A percentile compares a stretch with the other conserved stretches of the same genome.
phyloP scores from a whole-genome alignment of 2,113 vertebrate species.

The Aspiorhynchus laticeps region DNA sequence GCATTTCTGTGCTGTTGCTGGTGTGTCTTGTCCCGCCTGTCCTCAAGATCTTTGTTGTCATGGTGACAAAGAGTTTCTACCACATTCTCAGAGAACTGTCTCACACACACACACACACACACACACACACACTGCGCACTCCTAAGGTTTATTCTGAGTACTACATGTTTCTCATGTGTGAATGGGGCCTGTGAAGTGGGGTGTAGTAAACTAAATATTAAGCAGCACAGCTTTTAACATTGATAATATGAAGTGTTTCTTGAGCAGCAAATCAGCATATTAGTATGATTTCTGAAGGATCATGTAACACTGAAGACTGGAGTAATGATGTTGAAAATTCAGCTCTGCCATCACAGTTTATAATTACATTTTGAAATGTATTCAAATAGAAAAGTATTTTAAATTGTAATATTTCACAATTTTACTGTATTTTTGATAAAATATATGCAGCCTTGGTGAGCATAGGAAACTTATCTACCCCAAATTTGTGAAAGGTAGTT shows the following conservation, averaged over 20 bases:
- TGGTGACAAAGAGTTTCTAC: constrained; percentile 38
- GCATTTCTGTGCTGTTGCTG: constrained; percentile 17
- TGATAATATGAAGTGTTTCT: background rate
- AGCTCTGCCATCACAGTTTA: background rate
- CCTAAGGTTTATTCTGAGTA: background rate
- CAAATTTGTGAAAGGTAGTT: background rate
- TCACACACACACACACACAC: background rate
- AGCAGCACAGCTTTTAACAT: background rate
- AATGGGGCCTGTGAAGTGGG: background rate
- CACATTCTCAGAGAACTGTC: constrained; percentile 6
- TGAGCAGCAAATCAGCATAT: background rate
- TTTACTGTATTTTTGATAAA: background rate
- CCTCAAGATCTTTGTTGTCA: constrained; percentile 32
- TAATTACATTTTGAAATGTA: background rate
- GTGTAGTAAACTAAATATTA: background rate
- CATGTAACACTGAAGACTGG: background rate
- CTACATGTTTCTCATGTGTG: background rate
- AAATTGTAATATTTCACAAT: background rate
- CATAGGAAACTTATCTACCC: background rate
- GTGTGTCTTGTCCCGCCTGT: constrained; percentile 34
- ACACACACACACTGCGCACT: background rate
- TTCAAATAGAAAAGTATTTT: background rate
- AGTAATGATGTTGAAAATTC: background rate
- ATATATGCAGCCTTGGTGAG: background rate
- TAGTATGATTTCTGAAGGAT: background rate